Percentiles rank a stretch among this genome's conserved stretches.
Conservation (phyloP, 2,113 vertebrate genomes). For the Aspiorhynchus laticeps region DNA sequence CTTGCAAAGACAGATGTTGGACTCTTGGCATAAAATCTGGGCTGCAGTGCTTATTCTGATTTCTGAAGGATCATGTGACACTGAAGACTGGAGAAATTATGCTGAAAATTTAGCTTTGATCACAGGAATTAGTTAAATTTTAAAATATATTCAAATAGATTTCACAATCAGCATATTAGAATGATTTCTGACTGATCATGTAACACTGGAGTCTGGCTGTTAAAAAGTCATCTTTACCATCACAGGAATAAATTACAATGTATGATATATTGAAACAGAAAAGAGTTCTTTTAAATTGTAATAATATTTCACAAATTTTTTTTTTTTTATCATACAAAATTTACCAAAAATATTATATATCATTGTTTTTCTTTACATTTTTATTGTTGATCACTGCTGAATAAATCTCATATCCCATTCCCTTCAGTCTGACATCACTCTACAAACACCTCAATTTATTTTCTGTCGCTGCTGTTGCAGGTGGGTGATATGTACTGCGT, state of each 20-base stretch:
- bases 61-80: too few relatives aligned
- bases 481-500: constrained; percentile 94
- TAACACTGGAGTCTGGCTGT: not conserved
- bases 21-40: not conserved
- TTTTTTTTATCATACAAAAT: not conserved
- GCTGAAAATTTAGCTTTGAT: too few relatives aligned
- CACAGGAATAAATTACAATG: not conserved
- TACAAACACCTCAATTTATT: not conserved
- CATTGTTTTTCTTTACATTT: not conserved
- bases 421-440: not conserved
- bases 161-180: not conserved
- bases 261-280: not conserved
- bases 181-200: not conserved
- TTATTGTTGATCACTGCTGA: not conserved
- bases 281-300: not conserved
- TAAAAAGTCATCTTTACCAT: not conserved
- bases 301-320: not conserved
- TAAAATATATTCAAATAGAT: too few relatives aligned
- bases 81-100: too few relatives aligned
- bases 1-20: not conserved
- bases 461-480: constrained; percentile 73
- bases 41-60: not conserved
- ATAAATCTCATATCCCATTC: constrained; percentile 9
- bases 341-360: not conserved
- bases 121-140: too few relatives aligned